phyloP scores from a whole-genome alignment of 2,888 invertebrate species.

The Caenorhabditis wallacei region DNA sequence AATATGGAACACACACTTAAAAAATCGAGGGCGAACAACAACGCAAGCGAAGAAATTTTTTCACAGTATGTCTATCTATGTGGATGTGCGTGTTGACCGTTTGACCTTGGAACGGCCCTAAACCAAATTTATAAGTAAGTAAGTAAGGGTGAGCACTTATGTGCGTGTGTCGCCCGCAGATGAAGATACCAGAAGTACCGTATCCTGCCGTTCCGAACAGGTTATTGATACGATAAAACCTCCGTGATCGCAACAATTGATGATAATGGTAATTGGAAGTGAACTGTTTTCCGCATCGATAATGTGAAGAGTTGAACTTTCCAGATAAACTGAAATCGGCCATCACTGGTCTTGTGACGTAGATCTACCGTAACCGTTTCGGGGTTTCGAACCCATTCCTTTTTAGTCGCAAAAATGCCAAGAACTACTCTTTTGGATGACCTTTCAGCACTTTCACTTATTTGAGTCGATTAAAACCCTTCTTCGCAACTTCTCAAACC shows the following conservation, averaged over 20 bases:
- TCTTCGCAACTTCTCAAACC: neutral
- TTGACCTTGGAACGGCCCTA: slow-evolving; percentile 65
- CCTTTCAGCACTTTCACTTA: slow-evolving; percentile 46
- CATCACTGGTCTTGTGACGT: slow-evolving; percentile 9
- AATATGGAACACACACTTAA: slow-evolving; percentile 65
- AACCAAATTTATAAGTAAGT: slow-evolving; percentile 50
- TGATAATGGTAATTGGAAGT: slow-evolving; percentile 27
- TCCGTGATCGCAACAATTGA: slow-evolving; percentile 17
- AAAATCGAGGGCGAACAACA: slow-evolving; percentile 64
- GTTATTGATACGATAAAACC: slow-evolving; percentile 9
- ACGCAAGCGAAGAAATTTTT: slow-evolving; percentile 37
- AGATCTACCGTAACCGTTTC: neutral
- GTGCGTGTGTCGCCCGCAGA: neutral
- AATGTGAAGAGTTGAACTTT: slow-evolving; percentile 15
- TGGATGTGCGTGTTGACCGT: slow-evolving; percentile 45
- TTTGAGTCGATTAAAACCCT: slow-evolving; percentile 34
- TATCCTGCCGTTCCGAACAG: slow-evolving; percentile 26
- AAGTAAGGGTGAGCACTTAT: slow-evolving; percentile 59
- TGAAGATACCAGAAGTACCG: slow-evolving; percentile 24
- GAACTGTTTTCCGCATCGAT: neutral
- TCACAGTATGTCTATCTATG: slow-evolving; percentile 29
- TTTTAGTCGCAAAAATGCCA: slow-evolving; percentile 4
- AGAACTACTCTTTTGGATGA: slow-evolving; percentile 15
- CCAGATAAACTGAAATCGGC: slow-evolving; percentile 9
- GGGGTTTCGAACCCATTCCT: neutral